Conservation (phyloP, 2,888 invertebrate species). For the Fabriciana adippe region DNA sequence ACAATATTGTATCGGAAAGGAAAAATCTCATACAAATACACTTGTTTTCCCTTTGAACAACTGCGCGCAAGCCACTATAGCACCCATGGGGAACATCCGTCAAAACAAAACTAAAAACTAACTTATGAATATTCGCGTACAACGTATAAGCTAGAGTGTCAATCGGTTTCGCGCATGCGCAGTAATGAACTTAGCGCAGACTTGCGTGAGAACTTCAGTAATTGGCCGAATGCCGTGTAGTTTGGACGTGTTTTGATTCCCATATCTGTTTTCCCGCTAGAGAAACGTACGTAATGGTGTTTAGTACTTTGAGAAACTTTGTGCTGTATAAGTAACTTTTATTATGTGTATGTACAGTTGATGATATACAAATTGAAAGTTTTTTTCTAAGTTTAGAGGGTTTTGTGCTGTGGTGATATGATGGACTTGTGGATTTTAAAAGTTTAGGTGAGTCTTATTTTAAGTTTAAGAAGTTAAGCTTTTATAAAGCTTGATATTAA, state of each 20-base stretch:
- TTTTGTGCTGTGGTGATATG: constrained; percentile 34
- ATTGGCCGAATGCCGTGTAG: constrained; percentile 69
- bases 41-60: constrained; percentile 31
- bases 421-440: constrained; percentile 39
- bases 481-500: too few species aligned
- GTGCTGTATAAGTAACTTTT: constrained; percentile 29
- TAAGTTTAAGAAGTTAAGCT: background rate
- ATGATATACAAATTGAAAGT: background rate
- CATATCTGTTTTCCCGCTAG: constrained; percentile 43
- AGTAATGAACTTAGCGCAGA: constrained; percentile 53
- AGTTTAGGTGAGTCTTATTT: constrained; percentile 27
- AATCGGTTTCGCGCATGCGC: constrained; percentile 72
- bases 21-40: constrained; percentile 23
- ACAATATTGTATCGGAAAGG: constrained; percentile 9
- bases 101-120: constrained; percentile 73
- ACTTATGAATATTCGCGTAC: constrained; percentile 72
- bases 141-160: constrained; percentile 63
- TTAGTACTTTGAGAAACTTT: constrained; percentile 37
- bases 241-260: constrained; percentile 46
- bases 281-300: constrained; percentile 30
- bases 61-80: constrained; percentile 38
- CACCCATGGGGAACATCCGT: constrained; percentile 56
- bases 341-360: constrained; percentile 29
- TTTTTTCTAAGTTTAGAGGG: constrained; percentile 32
- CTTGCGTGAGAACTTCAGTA: constrained; percentile 67